Evolutionary conservation across 2,113 vertebrate genomes (phyloP), one percentile per base, ranked within the genome.

Genomic region (Pterophyllum scalare): DNA sequence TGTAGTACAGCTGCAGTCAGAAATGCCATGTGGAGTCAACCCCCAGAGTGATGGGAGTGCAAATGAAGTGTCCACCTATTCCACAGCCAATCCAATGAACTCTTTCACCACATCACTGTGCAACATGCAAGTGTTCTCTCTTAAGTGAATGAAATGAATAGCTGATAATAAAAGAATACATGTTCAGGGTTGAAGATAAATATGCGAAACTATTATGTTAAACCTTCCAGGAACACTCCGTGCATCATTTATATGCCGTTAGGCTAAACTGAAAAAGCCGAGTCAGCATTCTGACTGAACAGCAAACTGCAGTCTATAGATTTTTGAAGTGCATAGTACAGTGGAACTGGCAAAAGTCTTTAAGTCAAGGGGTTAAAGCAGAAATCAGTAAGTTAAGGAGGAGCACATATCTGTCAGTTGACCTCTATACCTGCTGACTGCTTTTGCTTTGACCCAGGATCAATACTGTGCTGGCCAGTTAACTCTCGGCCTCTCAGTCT

Each of bases 341-440:
- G 67, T 81, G 49, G 61, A 85, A 84, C 46, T 84, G 79, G 85
- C 62, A 79, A 87, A 91, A 88, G 84, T 81, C 79, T 78, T 20
- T 20, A 61, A 80, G 87, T 89, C 88, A 82, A 80, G 87, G 87
- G 89, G 85, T 89, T 89, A 91, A 91, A 87, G 89, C 65, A 76
- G 80, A 84, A 91, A 94, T 92, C 91, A 85, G 85, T 85, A 77
- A 91, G 93, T 93, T 94, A 93, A 93, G 89, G 90, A 92, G 93
- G 82, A 91, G 87, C 91, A 91, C 85, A 65, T 77, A 38, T 86
- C 86, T 87, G 89, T 64, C 79, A 19, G 79, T 59, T 87, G 90
- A 91, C 91, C 85, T 83, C 81, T 80, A 15, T 82, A 81, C 80
- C 85, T 56, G 26, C 86, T 35, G 75, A 81, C 80, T 85, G 88